Conservation (phyloP, 2,113 vertebrate genomes). For the Rana temporaria region DNA sequence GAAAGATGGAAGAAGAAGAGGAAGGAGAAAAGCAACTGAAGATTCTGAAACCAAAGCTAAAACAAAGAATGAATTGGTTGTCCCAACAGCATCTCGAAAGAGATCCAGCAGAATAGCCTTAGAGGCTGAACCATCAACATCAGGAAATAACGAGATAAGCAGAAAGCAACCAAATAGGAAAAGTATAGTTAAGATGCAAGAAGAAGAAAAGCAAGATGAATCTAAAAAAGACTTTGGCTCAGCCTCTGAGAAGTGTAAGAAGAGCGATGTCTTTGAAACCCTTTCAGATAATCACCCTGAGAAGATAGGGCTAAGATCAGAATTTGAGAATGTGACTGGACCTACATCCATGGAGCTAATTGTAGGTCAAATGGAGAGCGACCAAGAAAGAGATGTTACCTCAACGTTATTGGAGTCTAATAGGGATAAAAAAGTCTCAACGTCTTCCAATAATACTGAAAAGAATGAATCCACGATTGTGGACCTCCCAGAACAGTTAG, state of each 20-base stretch:
- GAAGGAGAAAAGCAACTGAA: constrained; percentile 26
- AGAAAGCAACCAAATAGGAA: neutral
- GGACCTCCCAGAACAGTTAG: neutral
- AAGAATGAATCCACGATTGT: neutral
- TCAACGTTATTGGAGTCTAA: too few relatives aligned
- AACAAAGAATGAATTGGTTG: neutral
- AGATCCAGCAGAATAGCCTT: neutral
- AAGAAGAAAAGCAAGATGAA: neutral
- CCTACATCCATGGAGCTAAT: neutral
- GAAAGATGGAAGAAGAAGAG: constrained; percentile 22
- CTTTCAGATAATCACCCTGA: neutral
- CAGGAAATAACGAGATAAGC: neutral
- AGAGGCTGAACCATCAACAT: neutral
- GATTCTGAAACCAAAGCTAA: neutral
- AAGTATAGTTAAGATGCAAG: neutral
- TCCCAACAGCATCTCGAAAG: neutral
- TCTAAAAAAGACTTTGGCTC: neutral
- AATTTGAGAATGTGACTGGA: neutral
- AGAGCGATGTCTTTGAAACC: neutral
- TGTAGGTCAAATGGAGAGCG: neutral
- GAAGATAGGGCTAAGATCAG: neutral
- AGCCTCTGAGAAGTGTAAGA: neutral
- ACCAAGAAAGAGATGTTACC: neutral
- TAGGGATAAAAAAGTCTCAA: too few relatives aligned
- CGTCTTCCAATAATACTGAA: neutral